phyloP scores from a whole-genome alignment of 2,113 vertebrate species.

The Otis tarda region DNA sequence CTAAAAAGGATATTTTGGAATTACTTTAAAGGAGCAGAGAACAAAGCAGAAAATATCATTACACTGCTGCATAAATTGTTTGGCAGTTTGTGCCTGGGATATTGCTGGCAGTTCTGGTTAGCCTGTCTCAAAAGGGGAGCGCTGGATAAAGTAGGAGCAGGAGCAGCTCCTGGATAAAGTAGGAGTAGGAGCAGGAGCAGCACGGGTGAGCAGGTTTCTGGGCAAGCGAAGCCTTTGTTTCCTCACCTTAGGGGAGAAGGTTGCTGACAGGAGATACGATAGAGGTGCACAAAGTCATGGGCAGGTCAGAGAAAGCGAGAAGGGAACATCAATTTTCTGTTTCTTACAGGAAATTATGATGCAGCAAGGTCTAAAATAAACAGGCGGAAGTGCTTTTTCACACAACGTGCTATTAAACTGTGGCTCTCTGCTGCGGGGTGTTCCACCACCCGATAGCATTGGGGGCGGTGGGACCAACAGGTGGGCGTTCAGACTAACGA shows the following conservation, averaged over 20 bases:
- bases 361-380: slow-evolving; percentile 29
- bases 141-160: not conserved
- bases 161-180: not conserved
- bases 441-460: not conserved
- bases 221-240: fast-evolving
- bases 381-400: not conserved
- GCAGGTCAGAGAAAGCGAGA: not conserved
- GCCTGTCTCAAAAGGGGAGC: not conserved
- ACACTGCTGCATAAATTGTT: fast-evolving
- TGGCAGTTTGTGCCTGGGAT: not conserved
- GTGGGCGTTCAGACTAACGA: not conserved
- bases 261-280: not conserved
- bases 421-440: not conserved
- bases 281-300: not conserved
- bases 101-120: not conserved
- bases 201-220: fast-evolving
- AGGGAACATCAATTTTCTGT: not conserved
- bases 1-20: not conserved
- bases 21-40: not conserved
- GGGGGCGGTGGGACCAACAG: fast-evolving
- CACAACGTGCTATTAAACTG: not conserved
- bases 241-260: not conserved
- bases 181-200: not conserved
- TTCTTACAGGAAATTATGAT: slow-evolving; percentile 15
- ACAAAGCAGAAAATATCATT: not conserved